These are phyloP conservation scores for Poecile montanus DNA, from an alignment of 2,797 vertebrate genomes.

Conservation along the genomic window DNA sequence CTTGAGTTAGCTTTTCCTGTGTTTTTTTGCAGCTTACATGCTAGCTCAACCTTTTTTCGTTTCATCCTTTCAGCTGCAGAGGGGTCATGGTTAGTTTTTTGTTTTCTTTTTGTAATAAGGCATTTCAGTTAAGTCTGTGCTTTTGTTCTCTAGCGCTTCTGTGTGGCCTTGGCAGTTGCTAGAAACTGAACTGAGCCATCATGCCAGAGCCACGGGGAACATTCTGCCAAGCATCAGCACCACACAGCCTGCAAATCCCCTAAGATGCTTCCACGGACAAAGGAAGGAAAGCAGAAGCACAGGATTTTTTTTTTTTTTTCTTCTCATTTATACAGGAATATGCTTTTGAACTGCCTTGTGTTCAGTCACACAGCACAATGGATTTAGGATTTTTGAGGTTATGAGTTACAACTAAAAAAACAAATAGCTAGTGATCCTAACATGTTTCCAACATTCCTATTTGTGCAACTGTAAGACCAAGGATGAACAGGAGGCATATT, in stretches of 20 bases:
- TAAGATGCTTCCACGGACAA: neutral
- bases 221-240: neutral
- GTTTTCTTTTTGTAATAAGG: neutral
- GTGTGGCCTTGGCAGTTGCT: slow-evolving; percentile 40
- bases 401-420: neutral
- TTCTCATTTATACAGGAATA: neutral
- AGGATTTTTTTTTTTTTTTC: neutral
- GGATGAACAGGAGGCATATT: neutral
- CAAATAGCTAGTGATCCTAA: neutral
- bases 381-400: neutral
- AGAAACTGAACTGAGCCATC: slow-evolving; percentile 6
- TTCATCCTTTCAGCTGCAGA: neutral
- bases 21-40: neutral
- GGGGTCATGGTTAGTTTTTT: neutral
- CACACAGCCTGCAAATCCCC: neutral
- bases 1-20: neutral
- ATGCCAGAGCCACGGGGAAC: neutral
- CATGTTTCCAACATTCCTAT: neutral
- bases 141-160: slow-evolving; percentile 25
- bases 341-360: neutral
- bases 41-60: neutral
- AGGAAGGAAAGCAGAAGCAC: neutral
- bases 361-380: neutral
- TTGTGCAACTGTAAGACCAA: neutral
- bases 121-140: slow-evolving; percentile 6